phyloP scores from a whole-genome alignment of 2,113 vertebrate species.

The Phrynosoma blainvillii region DNA sequence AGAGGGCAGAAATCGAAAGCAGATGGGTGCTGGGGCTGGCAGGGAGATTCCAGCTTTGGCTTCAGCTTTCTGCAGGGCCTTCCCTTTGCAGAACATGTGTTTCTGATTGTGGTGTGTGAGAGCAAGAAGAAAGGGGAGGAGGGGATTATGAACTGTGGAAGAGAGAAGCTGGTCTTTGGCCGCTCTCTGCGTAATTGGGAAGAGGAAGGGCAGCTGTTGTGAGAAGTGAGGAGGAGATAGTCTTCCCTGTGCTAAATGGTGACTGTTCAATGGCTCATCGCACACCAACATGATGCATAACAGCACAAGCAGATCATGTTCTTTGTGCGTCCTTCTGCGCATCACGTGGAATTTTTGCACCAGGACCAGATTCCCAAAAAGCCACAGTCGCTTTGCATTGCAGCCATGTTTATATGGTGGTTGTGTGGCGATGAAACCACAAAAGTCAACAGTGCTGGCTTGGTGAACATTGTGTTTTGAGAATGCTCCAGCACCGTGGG shows the following conservation, averaged over 20 bases:
- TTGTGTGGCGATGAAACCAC: not conserved
- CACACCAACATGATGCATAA: not conserved
- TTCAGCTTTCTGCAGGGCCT: not conserved
- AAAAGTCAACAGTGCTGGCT: too few species aligned
- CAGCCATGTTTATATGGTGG: not conserved
- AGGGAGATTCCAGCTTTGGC: not conserved
- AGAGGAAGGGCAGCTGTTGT: not conserved
- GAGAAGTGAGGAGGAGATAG: too few species aligned
- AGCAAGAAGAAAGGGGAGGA: not conserved
- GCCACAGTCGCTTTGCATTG: not conserved
- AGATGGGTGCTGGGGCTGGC: not conserved
- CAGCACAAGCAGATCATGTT: not conserved
- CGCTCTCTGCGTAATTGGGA: not conserved
- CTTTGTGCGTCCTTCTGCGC: not conserved
- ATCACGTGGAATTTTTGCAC: not conserved
- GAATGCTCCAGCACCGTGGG: too few species aligned
- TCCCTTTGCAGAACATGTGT: not conserved
- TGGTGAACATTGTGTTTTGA: too few species aligned
- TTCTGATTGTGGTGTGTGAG: conserved; percentile 7
- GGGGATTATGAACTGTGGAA: not conserved
- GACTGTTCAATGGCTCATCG: not conserved
- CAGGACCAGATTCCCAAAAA: not conserved
- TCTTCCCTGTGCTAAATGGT: too few species aligned
- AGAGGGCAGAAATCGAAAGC: not conserved
- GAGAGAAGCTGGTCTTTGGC: too few species aligned